Percentiles rank a stretch among this genome's conserved stretches.
Evolutionary conservation across 2,113 vertebrate genomes (phyloP).

Genomic region (Crotophaga sulcirostris): DNA sequence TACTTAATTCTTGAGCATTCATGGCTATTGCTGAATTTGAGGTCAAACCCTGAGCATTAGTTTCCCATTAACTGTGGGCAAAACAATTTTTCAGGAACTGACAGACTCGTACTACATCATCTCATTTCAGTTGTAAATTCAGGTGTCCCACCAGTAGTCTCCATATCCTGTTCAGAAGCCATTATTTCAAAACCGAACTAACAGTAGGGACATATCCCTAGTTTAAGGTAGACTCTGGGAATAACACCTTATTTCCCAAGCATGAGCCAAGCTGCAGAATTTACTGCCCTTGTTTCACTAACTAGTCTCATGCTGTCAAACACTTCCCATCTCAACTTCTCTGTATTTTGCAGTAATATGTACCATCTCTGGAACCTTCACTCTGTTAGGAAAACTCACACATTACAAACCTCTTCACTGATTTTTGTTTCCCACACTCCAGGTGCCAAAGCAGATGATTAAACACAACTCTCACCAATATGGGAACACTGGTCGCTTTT

Average conservation of each 20-base stretch:
- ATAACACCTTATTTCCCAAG: accelerated
- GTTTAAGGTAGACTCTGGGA: neutral
- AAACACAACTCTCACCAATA: neutral
- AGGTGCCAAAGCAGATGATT: neutral
- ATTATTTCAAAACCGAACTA: accelerated
- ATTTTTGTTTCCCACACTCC: neutral
- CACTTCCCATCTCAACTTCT: too few species aligned
- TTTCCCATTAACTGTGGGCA: accelerated
- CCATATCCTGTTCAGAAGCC: accelerated
- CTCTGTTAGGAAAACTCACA: accelerated
- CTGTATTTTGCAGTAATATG: accelerated
- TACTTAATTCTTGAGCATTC: neutral
- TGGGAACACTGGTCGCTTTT: too few species aligned
- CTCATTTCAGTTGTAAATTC: accelerated
- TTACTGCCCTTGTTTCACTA: neutral
- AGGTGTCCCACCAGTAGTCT: neutral
- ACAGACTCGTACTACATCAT: accelerated
- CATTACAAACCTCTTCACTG: accelerated
- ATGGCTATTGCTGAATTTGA: accelerated
- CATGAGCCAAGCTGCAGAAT: neutral
- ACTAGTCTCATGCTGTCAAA: accelerated
- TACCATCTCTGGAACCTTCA: neutral
- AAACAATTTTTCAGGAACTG: neutral
- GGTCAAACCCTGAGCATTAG: neutral
- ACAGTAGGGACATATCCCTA: accelerated